Conservation (phyloP, 2,888 invertebrate genomes). For the Agrotis clavis region DNA sequence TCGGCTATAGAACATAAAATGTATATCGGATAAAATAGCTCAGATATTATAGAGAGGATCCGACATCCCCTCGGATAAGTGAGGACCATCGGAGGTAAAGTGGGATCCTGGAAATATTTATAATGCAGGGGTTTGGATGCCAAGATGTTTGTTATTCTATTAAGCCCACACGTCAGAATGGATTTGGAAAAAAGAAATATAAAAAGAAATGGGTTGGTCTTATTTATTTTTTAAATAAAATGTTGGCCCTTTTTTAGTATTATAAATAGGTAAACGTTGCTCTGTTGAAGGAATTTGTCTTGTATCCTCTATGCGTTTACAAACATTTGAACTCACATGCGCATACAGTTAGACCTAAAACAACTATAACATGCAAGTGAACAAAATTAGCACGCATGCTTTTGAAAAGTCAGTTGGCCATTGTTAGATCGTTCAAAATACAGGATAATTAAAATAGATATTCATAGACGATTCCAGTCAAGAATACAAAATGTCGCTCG, state of each 20-base stretch:
- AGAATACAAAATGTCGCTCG: no score
- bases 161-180: neutral
- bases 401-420: no score
- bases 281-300: no score
- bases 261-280: neutral
- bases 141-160: slow-evolving; percentile 33
- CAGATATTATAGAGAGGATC: slow-evolving; percentile 49
- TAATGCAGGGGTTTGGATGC: slow-evolving; percentile 12
- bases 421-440: no score
- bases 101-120: slow-evolving; percentile 17
- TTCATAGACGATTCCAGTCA: no score
- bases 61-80: slow-evolving; percentile 39
- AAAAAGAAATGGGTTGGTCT: neutral
- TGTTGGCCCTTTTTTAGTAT: neutral
- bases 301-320: no score
- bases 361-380: no score
- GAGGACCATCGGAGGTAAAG: slow-evolving; percentile 20
- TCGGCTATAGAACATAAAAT: slow-evolving; percentile 56
- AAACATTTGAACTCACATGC: no score
- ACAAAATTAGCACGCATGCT: no score
- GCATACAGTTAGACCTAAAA: no score
- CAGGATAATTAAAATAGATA: no score
- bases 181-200: neutral
- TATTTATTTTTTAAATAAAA: neutral
- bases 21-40: slow-evolving; percentile 56